These are phyloP conservation scores for Potamilus streckersoni DNA, from an alignment of 1,140 invertebrate genomes.

Conservation along the genomic window DNA sequence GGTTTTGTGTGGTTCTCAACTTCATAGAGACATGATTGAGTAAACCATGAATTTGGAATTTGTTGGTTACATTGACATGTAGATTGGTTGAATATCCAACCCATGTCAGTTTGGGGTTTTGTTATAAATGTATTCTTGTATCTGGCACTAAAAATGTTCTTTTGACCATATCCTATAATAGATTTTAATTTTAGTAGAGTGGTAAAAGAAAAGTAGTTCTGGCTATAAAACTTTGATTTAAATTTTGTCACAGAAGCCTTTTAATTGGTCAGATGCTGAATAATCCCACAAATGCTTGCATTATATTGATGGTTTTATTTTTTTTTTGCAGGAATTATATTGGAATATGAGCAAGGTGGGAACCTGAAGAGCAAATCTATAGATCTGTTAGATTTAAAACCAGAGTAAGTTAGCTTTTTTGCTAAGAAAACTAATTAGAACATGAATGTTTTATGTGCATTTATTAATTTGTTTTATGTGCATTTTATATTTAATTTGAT, in stretches of 20 bases:
- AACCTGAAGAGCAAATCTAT: slow-evolving; percentile 68
- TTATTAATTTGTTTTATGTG: too few species aligned
- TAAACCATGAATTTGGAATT: too few species aligned
- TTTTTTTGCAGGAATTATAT: slow-evolving; percentile 65
- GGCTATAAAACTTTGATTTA: neutral
- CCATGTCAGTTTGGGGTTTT: too few species aligned
- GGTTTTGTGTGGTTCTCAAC: too few species aligned
- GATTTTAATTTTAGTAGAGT: neutral
- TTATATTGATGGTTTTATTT: slow-evolving; percentile 7
- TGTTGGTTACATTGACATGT: too few species aligned
- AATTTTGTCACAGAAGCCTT: neutral
- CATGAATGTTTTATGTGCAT: neutral
- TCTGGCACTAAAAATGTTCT: too few species aligned
- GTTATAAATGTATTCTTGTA: too few species aligned
- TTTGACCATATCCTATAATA: neutral
- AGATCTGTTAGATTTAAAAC: slow-evolving; percentile 65
- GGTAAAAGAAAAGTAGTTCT: neutral
- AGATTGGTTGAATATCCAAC: too few species aligned
- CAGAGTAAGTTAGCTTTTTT: slow-evolving; percentile 59
- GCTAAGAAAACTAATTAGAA: neutral
- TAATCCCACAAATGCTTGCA: neutral
- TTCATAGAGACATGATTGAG: too few species aligned
- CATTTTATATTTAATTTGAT: too few species aligned
- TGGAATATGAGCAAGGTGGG: slow-evolving; percentile 69
- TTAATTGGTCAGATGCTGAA: neutral